Evolutionary conservation across 37 sponge, comb jelly and placozoan genomes (phyloP).

Genomic region (Ephydatia muelleri): DNA sequence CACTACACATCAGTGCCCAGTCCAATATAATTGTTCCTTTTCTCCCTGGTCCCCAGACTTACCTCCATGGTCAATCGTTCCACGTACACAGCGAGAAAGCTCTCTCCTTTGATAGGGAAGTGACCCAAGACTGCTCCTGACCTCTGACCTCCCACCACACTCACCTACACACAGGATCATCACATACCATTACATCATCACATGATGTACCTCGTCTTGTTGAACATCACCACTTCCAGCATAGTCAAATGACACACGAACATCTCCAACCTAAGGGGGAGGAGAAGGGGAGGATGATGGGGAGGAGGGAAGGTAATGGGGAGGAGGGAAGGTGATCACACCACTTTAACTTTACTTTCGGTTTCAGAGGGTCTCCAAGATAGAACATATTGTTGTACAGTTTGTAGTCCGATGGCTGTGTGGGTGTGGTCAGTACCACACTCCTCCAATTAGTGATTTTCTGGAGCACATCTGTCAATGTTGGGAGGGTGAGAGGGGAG

Average conservation of each 20-base stretch:
- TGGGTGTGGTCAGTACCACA: neutral
- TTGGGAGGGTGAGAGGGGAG: neutral
- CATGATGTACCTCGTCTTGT: conserved; percentile 5
- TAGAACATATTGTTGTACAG: conserved; percentile 22
- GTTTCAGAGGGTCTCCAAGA: conserved; percentile 21
- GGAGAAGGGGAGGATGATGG: neutral
- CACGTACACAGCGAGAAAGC: conserved; percentile 9
- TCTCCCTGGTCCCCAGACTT: neutral
- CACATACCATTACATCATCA: neutral
- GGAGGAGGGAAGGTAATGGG: neutral
- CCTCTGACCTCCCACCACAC: conserved; percentile 42
- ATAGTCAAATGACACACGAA: conserved; percentile 27
- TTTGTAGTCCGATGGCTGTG: neutral
- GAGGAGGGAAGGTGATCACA: neutral
- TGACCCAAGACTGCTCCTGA: conserved; percentile 20
- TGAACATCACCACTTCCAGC: conserved; percentile 22
- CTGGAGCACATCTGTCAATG: conserved; percentile 2
- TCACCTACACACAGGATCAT: conserved; percentile 18
- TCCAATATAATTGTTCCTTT: too few relatives aligned
- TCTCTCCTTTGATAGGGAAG: conserved; percentile 12
- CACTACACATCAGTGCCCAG: neutral
- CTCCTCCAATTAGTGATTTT: conserved; percentile 11
- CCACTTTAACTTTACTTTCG: conserved; percentile 4
- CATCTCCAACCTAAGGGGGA: conserved; percentile 37
- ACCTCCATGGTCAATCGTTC: conserved; percentile 30